Evolutionary conservation across 2,113 vertebrate species (phyloP).

Genomic region (Calyptomena viridis): DNA sequence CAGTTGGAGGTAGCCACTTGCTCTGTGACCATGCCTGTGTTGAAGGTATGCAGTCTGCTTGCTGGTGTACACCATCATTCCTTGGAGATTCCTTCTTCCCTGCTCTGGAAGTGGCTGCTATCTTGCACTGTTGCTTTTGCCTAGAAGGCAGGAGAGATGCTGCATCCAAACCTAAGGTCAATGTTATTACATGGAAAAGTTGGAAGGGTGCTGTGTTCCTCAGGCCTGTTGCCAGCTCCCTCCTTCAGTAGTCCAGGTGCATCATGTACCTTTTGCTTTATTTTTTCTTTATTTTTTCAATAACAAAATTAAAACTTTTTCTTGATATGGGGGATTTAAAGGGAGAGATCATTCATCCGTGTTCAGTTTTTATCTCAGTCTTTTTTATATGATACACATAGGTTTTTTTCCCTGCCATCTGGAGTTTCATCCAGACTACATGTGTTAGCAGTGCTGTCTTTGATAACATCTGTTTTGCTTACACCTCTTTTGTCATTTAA

Average conservation of each 20-base stretch:
- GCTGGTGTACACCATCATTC: constrained; percentile 3
- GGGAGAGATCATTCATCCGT: not conserved
- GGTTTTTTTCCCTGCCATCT: not conserved
- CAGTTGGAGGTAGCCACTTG: constrained; percentile 32
- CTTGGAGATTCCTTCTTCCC: constrained; percentile 60
- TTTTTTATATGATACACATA: not conserved
- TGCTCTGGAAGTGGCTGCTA: constrained; percentile 58
- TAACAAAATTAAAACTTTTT: constrained; percentile 12
- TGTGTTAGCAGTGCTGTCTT: not conserved
- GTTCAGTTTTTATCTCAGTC: constrained; percentile 33
- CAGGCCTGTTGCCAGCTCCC: constrained; percentile 75
- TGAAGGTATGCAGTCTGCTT: constrained; percentile 53
- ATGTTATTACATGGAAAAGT: constrained; percentile 40
- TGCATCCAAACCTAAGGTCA: constrained; percentile 51
- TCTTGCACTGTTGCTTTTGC: constrained; percentile 58
- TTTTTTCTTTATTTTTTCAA: not conserved
- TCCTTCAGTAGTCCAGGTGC: constrained; percentile 75
- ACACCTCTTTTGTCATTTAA: constrained; percentile 6
- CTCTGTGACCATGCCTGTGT: constrained; percentile 33
- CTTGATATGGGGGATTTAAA: not conserved
- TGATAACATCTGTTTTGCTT: constrained; percentile 7
- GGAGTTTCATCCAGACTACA: constrained; percentile 20
- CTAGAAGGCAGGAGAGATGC: constrained; percentile 53
- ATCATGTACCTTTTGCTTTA: constrained; percentile 21
- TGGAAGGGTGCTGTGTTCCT: constrained; percentile 75